Base-by-base conservation (phyloP, 2,888 invertebrate species). In the Orthosia incerta region DNA sequence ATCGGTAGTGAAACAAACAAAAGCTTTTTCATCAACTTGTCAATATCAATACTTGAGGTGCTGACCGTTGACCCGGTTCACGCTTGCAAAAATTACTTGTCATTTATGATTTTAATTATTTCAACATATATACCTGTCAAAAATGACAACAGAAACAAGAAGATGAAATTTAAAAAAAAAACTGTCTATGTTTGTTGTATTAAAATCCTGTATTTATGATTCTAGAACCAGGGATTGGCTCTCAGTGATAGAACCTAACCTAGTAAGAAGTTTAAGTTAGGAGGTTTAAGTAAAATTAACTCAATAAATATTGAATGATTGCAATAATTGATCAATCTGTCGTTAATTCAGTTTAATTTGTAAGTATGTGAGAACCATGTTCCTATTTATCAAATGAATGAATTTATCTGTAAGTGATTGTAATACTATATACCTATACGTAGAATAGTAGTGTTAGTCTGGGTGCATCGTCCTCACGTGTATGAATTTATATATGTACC, bases 1-100 rank as follows among this genome's bases (percentile, higher is more conserved):
- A 57, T 56, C 56, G 13, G 56, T 56, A 75, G 23, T 46, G 51
- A 7, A 11, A 57, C 18, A 39, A 26, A 70, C 70, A 70, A 57
- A 46, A 20, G 31, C 16, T 20, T 51, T 15, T 46, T 75, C 16
- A 72, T 39, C 31, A 55, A 15, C 23, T 0, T 12, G 2, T 31
- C 18, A 62, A 23, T 1, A 57, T 70, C 13, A 76, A 56, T 61
- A 15, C 12, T 12, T 23, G 26, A 66, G 16, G 23, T 73, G 46
- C 7, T 45, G 18, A 12, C 0, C 23, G n/a, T 16, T 63, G n/a
- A 48, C 26, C 20, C 50, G 20, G 1, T 12, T 9, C n/a, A 39
- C 4, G 16, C 48, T 48, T 56, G 48, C 46, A 55, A 55, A 20
- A 39, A 0, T 50, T 20, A 74, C 48, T 20, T 26, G 39, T 48